Evolutionary conservation across 2,113 vertebrate species (phyloP).

Genomic region (Danio rerio): DNA sequence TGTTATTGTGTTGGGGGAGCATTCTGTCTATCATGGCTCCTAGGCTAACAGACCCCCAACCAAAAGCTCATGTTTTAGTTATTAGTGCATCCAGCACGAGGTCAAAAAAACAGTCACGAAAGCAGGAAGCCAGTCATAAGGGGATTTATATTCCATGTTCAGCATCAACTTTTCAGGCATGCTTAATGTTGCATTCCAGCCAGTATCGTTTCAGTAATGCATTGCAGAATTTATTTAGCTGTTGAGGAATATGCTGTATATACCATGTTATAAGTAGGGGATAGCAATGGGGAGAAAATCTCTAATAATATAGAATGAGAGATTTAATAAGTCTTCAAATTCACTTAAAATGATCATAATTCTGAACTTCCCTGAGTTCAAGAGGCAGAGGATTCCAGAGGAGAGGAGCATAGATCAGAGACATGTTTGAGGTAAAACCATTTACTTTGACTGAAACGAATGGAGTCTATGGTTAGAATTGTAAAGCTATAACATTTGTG

Average conservation of each 20-base stretch:
- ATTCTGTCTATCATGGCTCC: conserved; percentile 4
- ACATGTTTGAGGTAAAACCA: no score
- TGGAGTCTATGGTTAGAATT: no score
- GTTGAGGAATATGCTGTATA: not conserved
- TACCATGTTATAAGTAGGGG: not conserved
- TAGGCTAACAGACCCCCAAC: not conserved
- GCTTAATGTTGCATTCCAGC: conserved; percentile 31
- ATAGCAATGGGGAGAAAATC: not conserved
- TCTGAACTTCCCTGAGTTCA: no score
- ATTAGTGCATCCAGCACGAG: conserved; percentile 14
- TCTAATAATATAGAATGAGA: not conserved
- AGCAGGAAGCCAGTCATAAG: not conserved
- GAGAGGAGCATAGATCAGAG: no score
- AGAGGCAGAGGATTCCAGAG: no score
- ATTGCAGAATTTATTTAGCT: not conserved
- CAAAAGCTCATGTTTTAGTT: conserved; percentile 50
- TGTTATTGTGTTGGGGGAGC: not conserved
- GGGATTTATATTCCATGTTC: conserved; percentile 22
- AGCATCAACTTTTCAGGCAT: conserved; percentile 21
- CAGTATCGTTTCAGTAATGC: conserved; percentile 20
- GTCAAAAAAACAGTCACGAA: conserved; percentile 35
- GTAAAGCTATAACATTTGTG: no score
- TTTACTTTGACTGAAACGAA: no score
- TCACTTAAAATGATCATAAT: no score
- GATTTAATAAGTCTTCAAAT: no score